Base-by-base conservation (phyloP, 2,888 invertebrate genomes). In the Lumbricus terrestris region DNA sequence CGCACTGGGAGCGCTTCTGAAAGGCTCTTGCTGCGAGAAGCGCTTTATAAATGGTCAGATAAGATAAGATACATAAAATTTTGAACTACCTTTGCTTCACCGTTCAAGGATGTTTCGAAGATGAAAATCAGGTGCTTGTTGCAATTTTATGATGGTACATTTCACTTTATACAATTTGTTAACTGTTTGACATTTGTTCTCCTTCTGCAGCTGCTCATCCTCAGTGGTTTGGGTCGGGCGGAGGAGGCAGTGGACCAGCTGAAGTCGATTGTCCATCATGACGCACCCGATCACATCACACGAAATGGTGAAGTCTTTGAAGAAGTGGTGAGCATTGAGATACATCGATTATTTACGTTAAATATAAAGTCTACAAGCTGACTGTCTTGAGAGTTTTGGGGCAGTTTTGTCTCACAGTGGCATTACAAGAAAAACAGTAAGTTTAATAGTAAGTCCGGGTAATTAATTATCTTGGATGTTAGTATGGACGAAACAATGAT, bases 301-400 rank as follows among this genome's bases (percentile, higher is more conserved):
- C 40, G 23, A 33, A 38, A 37, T 37, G 54, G 47, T n/a, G 90
- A 90, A 69, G 83, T 90, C 33, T 83, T 90, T 88, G 83, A 90
- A 34, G 90, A 90, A 88, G 89, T 90, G 90, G 90, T 90, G 29
- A 42, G 90, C 89, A 37, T n/a, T 69, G n/a, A 69, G n/a, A 69
- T 69, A 69, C 2, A 69, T 16, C 69, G 40, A 15, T 40, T 40
- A 40, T n/a, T n/a, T n/a, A n/a, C n/a, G n/a, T n/a, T n/a, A n/a
- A n/a, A n/a, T n/a, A n/a, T n/a, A n/a, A n/a, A n/a, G n/a, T n/a
- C n/a, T n/a, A n/a, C n/a, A n/a, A n/a, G n/a, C n/a, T n/a, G n/a
- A n/a, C n/a, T n/a, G 18, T 23, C 18, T 18, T 23, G n/a, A 69
- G 29, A n/a, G 69, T 69, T 69, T n/a, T 13, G 18, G 20, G 20